Conservation (phyloP, 2,113 vertebrate genomes). For the Mormoops blainvillei region DNA sequence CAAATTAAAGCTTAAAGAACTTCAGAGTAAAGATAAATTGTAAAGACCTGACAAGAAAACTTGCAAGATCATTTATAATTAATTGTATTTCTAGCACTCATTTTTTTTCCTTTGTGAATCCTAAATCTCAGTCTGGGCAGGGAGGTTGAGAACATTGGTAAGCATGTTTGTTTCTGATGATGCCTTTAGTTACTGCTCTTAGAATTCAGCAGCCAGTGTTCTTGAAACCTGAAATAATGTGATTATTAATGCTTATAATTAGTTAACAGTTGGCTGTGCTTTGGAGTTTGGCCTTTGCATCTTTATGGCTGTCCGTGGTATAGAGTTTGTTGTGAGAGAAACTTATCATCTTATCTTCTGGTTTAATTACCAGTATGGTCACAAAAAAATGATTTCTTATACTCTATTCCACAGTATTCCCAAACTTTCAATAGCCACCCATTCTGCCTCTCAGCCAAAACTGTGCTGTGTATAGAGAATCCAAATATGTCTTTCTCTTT, state of each 20-base stretch:
- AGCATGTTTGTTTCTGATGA: not conserved
- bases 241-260: not conserved
- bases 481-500: not conserved
- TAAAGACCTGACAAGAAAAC: not conserved
- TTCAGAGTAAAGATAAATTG: not conserved
- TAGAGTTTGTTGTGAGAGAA: not conserved
- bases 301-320: not conserved
- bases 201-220: not conserved
- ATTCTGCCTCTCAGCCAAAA: not conserved
- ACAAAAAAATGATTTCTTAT: not conserved
- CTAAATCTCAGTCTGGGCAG: not conserved
- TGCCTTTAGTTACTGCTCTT: not conserved
- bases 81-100: not conserved
- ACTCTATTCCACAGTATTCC: not conserved
- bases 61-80: not conserved
- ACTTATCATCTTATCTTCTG: not conserved
- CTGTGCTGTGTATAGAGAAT: not conserved
- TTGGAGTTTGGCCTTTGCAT: not conserved
- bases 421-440: not conserved
- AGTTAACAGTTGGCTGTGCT: not conserved
- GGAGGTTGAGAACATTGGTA: not conserved
- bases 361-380: not conserved
- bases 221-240: not conserved
- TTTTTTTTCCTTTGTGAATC: slow-evolving; percentile 8
- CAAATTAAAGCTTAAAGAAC: not conserved